Percentiles rank a stretch among this genome's conserved stretches.
Evolutionary conservation across 2,888 invertebrate species (phyloP).

Genomic region (Calameuta idolon): DNA sequence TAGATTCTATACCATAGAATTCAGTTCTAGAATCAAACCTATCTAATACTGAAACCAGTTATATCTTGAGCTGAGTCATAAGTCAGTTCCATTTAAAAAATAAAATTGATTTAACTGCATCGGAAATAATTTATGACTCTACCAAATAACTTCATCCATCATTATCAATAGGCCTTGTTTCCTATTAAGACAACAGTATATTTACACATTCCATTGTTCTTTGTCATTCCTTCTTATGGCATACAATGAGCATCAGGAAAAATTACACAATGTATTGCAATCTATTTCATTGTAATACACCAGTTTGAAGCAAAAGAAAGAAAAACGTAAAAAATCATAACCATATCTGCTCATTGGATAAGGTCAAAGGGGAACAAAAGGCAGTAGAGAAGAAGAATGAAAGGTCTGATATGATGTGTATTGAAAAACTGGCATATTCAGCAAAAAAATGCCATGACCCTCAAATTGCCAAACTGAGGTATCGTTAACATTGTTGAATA

Average conservation of each 20-base stretch:
- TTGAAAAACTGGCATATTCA: background rate
- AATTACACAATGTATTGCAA: background rate
- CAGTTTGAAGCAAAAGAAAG: background rate
- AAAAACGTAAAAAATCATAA: constrained; percentile 17
- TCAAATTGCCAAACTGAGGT: background rate
- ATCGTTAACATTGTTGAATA: background rate
- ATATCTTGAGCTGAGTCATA: too few relatives aligned
- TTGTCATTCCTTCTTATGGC: background rate
- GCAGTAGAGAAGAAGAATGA: background rate
- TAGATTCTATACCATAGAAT: background rate
- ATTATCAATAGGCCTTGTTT: background rate
- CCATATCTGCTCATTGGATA: background rate
- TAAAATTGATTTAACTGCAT: too few relatives aligned
- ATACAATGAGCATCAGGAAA: background rate
- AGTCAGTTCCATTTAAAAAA: too few relatives aligned
- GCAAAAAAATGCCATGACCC: background rate
- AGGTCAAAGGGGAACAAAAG: background rate
- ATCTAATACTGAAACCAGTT: background rate
- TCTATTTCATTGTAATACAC: background rate
- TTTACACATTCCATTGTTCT: background rate
- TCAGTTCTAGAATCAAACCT: background rate
- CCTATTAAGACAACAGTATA: background rate
- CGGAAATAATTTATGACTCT: too few relatives aligned
- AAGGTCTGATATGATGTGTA: background rate
- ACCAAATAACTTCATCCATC: background rate